Conservation (phyloP, 2,888 invertebrate species). For the Arctia plantaginis region DNA sequence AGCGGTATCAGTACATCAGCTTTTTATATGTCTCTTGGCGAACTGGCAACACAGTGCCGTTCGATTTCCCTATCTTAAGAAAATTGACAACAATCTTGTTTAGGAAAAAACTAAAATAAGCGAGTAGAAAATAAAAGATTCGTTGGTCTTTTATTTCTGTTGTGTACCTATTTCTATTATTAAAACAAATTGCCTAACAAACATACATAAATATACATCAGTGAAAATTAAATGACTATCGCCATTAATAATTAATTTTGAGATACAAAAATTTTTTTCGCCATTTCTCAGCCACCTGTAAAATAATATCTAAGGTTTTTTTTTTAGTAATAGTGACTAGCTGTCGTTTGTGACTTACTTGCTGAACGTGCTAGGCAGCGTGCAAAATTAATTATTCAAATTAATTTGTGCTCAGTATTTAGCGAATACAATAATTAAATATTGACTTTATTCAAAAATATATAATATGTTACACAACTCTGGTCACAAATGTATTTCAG, state of each 20-base stretch:
- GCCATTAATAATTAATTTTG: constrained; percentile 22
- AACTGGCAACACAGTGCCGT: not conserved
- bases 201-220: not conserved
- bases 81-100: not conserved
- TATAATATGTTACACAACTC: not conserved
- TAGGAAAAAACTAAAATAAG: not conserved
- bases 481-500: not conserved
- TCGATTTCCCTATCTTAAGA: not conserved
- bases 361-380: constrained; percentile 88
- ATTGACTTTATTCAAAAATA: not conserved
- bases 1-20: constrained; percentile 12
- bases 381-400: constrained; percentile 71
- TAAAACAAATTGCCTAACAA: not conserved
- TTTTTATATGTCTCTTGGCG: not conserved
- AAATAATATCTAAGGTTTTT: constrained; percentile 37
- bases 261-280: constrained; percentile 25
- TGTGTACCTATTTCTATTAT: not conserved
- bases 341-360: constrained; percentile 84
- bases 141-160: not conserved
- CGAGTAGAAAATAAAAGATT: not conserved
- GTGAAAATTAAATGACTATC: not conserved
- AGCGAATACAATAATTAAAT: constrained; percentile 20
- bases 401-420: constrained; percentile 56
- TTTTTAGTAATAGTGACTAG: constrained; percentile 35
- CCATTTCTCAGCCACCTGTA: constrained; percentile 56